Percentiles rank a stretch among this genome's conserved stretches.
Evolutionary conservation across 2,888 invertebrate genomes (phyloP).

Genomic region (Sthenelais limicola): DNA sequence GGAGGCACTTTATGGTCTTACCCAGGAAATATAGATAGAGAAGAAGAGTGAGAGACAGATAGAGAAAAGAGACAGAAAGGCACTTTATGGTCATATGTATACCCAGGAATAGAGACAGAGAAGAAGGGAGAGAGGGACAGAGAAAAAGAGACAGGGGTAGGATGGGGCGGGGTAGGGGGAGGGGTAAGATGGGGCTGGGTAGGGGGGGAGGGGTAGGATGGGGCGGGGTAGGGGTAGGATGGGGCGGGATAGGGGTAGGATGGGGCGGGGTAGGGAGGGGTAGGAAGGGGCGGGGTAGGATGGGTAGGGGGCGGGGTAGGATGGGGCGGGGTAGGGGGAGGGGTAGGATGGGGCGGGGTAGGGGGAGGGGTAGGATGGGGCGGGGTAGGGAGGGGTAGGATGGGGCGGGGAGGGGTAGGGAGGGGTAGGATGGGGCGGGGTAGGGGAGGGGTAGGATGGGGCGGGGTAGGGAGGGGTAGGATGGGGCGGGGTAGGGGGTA

Average conservation of each 20-base stretch:
- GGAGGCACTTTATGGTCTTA: too few species aligned
- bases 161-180: neutral
- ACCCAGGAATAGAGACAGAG: neutral
- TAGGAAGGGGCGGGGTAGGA: neutral
- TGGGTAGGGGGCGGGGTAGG: constrained; percentile 7
- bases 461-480: too few species aligned
- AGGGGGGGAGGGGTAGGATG: neutral
- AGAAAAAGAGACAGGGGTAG: neutral
- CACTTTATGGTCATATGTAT: too few species aligned
- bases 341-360: neutral
- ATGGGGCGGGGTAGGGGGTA: neutral
- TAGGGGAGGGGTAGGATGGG: too few species aligned
- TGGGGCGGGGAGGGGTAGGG: too few species aligned
- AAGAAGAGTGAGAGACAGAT: too few species aligned
- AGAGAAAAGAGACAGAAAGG: too few species aligned
- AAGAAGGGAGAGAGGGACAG: neutral
- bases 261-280: neutral
- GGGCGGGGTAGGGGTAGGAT: neutral
- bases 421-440: too few species aligned
- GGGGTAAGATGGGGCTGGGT: constrained; percentile 5
- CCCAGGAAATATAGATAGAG: too few species aligned
- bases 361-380: neutral
- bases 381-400: neutral
- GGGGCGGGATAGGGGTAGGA: neutral
- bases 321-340: neutral